Base-by-base conservation (phyloP, 2,113 vertebrate species). In the Neolamprologus variostigma region DNA sequence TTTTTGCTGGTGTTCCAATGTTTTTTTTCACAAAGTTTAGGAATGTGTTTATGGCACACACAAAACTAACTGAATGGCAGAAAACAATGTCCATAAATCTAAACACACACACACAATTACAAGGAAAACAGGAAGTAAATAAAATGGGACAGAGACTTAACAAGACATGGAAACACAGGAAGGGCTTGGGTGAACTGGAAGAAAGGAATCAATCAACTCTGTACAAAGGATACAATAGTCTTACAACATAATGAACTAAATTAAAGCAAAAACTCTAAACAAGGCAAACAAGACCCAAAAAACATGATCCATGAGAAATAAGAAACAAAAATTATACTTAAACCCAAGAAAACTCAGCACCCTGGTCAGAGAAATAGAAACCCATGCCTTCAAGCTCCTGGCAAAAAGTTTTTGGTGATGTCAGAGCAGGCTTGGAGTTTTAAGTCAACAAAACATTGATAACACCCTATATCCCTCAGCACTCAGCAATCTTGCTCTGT, bases 401-500 rank as follows among this genome's bases (percentile, higher is more conserved):
- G n/a, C 53, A 54, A 1, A 47, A 45, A 4, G 45, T 47, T 47
- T 47, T 47, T 47, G 14, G 14, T 47, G 45, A 47, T 47, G 45
- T 47, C 8, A 51, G 50, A 51, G 50, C 1, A 51, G 50, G 50
- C 50, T 51, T 51, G 50, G 50, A 19, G 50, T 9, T 51, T 51
- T 51, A 5, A 51, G 50, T 51, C 17, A 51, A 51, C 47, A 19
- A 3, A 51, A 8, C 47, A 51, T 1, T 51, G 17, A 51, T 19
- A 9, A 51, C 8, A 54, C 53, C 3, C 10, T 54, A 54, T 23
- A 21, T 0, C 1, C n/a, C 53, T 54, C n/a, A 54, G 53, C 2
- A 1, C 13, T 28, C 23, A 0, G 13, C 23, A 57, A 57, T 57
- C 55, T 28, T 57, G 13, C 55, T 59, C 23, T 59, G 55, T 59